Evolutionary conservation across 2,888 invertebrate species (phyloP).

Genomic region (Melolontha melolontha): DNA sequence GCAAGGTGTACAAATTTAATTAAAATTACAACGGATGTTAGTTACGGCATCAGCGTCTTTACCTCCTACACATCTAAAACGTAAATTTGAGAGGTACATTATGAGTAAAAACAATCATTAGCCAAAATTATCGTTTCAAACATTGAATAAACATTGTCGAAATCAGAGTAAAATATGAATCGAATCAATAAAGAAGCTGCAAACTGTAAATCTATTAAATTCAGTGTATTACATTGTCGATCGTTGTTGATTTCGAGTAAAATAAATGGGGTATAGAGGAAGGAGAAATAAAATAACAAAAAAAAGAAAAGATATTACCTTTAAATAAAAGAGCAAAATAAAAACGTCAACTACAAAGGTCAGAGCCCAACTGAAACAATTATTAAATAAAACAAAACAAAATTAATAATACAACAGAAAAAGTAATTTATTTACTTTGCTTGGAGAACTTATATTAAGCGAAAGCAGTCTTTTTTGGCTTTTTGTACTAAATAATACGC

Average conservation of each 20-base stretch:
- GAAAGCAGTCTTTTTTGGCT: constrained; percentile 1
- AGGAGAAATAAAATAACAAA: constrained; percentile 51
- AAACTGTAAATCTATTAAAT: constrained; percentile 18
- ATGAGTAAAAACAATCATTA: constrained; percentile 40
- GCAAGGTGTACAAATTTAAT: background rate
- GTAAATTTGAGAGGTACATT: constrained; percentile 18
- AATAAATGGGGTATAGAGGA: constrained; percentile 57
- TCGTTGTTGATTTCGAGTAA: constrained; percentile 45
- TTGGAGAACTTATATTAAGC: constrained; percentile 7
- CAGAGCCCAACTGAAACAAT: constrained; percentile 64
- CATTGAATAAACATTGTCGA: constrained; percentile 28
- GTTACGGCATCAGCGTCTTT: constrained; percentile 12
- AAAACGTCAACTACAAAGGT: constrained; percentile 61
- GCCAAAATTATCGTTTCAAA: constrained; percentile 32
- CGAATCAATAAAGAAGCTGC: constrained; percentile 34
- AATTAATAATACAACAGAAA: constrained; percentile 35
- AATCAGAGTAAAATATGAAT: constrained; percentile 31
- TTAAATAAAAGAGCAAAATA: constrained; percentile 57
- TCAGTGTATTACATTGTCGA: constrained; percentile 42
- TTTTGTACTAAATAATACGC: background rate
- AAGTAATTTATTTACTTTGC: constrained; percentile 20
- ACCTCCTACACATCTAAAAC: constrained; percentile 16
- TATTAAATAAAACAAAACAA: constrained; percentile 43
- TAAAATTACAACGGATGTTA: background rate
- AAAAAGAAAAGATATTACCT: constrained; percentile 50